A percentile compares a stretch with the other conserved stretches of the same genome.
Evolutionary conservation across 2,888 invertebrate species (phyloP).

Genomic region (Salpingus planirostris): DNA sequence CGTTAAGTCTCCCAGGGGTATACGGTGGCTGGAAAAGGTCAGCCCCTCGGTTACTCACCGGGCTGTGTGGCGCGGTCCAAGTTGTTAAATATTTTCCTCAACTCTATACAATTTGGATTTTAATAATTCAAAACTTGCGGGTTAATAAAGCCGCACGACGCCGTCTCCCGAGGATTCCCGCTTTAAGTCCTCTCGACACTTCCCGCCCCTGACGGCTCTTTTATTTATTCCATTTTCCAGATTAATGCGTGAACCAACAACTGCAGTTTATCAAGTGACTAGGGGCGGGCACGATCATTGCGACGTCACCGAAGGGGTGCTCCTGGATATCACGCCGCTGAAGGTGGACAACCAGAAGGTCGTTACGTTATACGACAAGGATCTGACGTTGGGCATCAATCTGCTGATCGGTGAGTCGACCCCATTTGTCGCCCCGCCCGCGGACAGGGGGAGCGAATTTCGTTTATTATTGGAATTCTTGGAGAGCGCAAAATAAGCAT

Average conservation of each 20-base stretch:
- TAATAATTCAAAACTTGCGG: no score
- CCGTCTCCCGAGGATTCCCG: no score
- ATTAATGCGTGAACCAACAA: constrained; percentile 49
- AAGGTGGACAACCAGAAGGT: constrained; percentile 57
- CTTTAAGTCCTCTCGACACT: no score
- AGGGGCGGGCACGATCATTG: constrained; percentile 63
- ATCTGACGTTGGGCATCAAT: constrained; percentile 64
- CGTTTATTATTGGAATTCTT: background rate
- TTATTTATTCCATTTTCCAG: constrained; percentile 32
- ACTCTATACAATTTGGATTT: no score
- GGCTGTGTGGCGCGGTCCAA: no score
- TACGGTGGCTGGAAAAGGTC: constrained; percentile 11
- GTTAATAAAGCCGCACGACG: no score
- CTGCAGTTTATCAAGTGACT: constrained; percentile 61
- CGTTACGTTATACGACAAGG: constrained; percentile 64
- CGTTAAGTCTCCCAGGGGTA: constrained; percentile 6
- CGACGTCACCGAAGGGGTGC: constrained; percentile 60
- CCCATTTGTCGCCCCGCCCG: background rate
- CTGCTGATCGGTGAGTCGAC: constrained; percentile 55
- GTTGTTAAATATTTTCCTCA: no score
- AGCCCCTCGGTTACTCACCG: constrained; percentile 4
- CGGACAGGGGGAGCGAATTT: no score
- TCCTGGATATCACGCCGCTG: constrained; percentile 60
- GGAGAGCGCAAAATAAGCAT: constrained; percentile 5
- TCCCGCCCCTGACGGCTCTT: no score